Evolutionary conservation across 2,888 invertebrate genomes (phyloP).

Genomic region (Melanostoma scalare): DNA sequence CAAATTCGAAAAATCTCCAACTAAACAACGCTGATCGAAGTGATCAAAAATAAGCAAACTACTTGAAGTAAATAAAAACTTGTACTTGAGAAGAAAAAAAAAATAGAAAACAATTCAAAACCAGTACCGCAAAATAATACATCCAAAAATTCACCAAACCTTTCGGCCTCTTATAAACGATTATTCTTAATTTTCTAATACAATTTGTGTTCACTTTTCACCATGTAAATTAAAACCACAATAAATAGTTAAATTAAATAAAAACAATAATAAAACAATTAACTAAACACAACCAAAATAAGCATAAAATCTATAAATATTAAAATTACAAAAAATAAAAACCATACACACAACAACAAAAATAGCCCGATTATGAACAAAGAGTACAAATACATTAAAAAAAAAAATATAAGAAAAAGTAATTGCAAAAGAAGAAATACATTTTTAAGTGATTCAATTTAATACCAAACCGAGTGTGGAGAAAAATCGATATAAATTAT

Average conservation of each 20-base stretch:
- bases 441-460: conserved; percentile 43
- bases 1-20: conserved; percentile 63
- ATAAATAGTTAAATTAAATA: conserved; percentile 70
- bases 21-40: conserved; percentile 55
- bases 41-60: conserved; percentile 33
- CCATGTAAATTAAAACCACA: conserved; percentile 66
- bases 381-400: conserved; percentile 82
- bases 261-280: conserved; percentile 59
- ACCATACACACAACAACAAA: conserved; percentile 64
- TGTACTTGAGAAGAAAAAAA: conserved; percentile 11
- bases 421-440: conserved; percentile 51
- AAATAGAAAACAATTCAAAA: not conserved
- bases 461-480: conserved; percentile 69
- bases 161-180: conserved; percentile 70
- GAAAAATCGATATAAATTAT: conserved; percentile 61
- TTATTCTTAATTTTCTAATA: conserved; percentile 36
- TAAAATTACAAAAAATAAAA: conserved; percentile 14
- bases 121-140: conserved; percentile 28
- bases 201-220: conserved; percentile 46
- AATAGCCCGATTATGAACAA: conserved; percentile 82
- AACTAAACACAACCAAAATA: too few species aligned
- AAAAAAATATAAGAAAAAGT: conserved; percentile 74
- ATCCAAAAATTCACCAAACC: conserved; percentile 63
- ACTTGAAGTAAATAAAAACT: conserved; percentile 32
- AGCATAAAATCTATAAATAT: conserved; percentile 52